These are phyloP conservation scores for Poicephalus meyeri DNA, from an alignment of 2,113 vertebrate species.

Conservation along the genomic window DNA sequence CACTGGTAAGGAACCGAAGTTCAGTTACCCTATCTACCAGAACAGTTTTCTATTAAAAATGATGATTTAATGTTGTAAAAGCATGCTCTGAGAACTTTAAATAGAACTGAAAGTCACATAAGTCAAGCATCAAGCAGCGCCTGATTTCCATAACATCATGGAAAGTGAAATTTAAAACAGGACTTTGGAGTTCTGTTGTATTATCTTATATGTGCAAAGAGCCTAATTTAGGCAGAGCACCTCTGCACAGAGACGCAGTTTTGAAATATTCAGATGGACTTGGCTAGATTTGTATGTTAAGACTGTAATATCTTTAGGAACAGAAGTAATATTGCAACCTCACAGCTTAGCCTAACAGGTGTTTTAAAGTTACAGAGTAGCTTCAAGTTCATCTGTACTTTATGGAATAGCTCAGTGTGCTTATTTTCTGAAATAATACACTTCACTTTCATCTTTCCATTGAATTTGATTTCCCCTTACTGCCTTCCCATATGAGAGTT, in stretches of 20 bases:
- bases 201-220: neutral
- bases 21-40: neutral
- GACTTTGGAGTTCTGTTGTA: neutral
- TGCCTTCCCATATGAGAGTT: neutral
- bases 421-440: neutral
- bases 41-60: neutral
- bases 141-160: neutral
- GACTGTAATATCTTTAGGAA: neutral
- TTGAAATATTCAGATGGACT: neutral
- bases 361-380: neutral
- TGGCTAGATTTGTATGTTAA: neutral
- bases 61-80: neutral
- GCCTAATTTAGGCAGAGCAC: neutral
- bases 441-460: neutral
- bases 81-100: neutral
- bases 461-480: neutral
- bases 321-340: neutral
- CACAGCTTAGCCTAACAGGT: neutral
- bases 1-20: neutral
- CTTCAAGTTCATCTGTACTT: neutral
- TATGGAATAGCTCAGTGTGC: neutral
- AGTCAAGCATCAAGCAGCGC: neutral
- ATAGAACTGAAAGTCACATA: neutral
- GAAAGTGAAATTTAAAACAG: neutral
- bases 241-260: neutral